These are phyloP conservation scores for Apamea sordens DNA, from an alignment of 2,888 invertebrate genomes.

Conservation along the genomic window DNA sequence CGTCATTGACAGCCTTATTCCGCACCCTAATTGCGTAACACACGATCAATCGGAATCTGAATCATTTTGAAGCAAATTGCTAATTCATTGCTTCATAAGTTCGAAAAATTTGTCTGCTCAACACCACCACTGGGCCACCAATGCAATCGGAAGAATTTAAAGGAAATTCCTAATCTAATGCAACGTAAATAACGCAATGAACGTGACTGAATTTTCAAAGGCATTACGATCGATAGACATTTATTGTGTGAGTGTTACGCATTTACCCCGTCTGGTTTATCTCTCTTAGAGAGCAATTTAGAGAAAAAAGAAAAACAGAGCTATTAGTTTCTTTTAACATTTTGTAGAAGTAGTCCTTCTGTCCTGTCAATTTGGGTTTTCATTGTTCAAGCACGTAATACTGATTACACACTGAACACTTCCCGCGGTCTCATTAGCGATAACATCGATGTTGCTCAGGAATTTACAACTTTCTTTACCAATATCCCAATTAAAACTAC, in stretches of 20 bases:
- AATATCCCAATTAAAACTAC: too few relatives aligned
- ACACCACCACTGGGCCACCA: not conserved
- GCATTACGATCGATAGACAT: not conserved
- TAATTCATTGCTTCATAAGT: too few relatives aligned
- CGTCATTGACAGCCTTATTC: too few relatives aligned
- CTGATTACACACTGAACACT: too few relatives aligned
- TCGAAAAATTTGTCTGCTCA: too few relatives aligned
- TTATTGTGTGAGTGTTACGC: not conserved
- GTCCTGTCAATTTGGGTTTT: slow-evolving; percentile 3
- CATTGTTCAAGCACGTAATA: slow-evolving; percentile 61
- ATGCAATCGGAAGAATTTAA: not conserved
- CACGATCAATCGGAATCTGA: too few relatives aligned
- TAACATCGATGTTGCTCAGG: too few relatives aligned
- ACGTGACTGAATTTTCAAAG: not conserved
- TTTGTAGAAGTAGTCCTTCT: slow-evolving; percentile 31
- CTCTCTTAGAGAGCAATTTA: not conserved
- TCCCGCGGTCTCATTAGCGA: too few relatives aligned
- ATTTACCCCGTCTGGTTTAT: not conserved
- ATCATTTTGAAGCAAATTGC: too few relatives aligned
- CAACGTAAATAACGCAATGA: not conserved
- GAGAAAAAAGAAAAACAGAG: not conserved
- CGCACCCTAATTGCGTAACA: too few relatives aligned
- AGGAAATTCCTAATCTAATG: not conserved
- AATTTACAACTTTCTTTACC: too few relatives aligned
- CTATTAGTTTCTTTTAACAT: not conserved